These are phyloP conservation scores for Echinarachnius parma DNA, from an alignment of 53 echinoderm and acorn worm genomes.

Conservation along the genomic window DNA sequence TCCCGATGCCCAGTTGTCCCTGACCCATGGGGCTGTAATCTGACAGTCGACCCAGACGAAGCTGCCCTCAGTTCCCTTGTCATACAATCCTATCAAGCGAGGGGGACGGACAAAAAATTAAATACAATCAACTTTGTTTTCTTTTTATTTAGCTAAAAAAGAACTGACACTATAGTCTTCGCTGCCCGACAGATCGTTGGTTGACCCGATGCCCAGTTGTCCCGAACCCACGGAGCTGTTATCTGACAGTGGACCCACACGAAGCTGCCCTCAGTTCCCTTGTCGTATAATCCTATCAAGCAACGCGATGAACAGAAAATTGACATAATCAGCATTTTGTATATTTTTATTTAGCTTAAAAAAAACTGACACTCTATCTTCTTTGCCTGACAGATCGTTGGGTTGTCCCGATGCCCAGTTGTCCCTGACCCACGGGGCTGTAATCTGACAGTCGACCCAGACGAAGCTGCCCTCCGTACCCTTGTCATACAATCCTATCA, in stretches of 20 bases:
- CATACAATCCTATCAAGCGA: conserved; percentile 85
- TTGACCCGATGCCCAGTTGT: conserved; percentile 73
- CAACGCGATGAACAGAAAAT: too few relatives aligned
- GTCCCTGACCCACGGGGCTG: conserved; percentile 50
- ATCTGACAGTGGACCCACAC: conserved; percentile 69
- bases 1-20: conserved; percentile 64
- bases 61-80: conserved; percentile 60
- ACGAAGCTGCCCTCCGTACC: conserved; percentile 61
- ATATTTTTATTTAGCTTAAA: too few relatives aligned
- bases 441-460: conserved; percentile 68
- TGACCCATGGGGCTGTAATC: conserved; percentile 51
- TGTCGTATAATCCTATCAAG: conserved; percentile 82
- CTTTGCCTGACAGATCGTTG: conserved; percentile 53
- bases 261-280: conserved; percentile 61
- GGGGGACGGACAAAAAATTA: too few relatives aligned
- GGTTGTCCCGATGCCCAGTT: conserved; percentile 83
- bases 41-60: conserved; percentile 75
- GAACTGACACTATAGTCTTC: too few relatives aligned
- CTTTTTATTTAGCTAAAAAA: too few relatives aligned
- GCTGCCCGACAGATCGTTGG: conserved; percentile 57
- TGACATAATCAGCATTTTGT: too few relatives aligned
- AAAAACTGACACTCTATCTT: too few relatives aligned
- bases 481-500: conserved; percentile 79
- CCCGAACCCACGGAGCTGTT: conserved; percentile 52
- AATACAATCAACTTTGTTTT: too few relatives aligned